Evolutionary conservation across 1,140 invertebrate species (phyloP), one percentile per base, ranked within the genome.

Genomic region (Tachypleus tridentatus): DNA sequence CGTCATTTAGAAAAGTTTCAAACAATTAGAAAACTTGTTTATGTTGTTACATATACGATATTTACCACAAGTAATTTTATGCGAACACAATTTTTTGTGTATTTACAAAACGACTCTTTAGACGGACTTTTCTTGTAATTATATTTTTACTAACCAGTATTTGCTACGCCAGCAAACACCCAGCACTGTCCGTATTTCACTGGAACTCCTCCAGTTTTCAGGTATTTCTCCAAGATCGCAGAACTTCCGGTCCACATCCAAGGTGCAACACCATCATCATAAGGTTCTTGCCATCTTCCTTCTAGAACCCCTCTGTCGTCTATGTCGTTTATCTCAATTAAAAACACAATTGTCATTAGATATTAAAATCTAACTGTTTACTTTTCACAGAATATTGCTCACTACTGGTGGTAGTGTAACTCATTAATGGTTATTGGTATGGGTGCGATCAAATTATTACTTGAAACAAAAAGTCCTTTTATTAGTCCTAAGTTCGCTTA

Each of bases 101-200:
- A 29, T 29, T 29, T 29, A 29, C 29, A 29, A 29, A 2, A 29
- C 29, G 29, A 29, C 29, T 29, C 29, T 29, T 29, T 29, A 29
- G 0, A 29, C 29, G 29, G 29, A 29, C 29, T 29, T 29, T 29
- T 29, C 29, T 29, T 29, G 29, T 29, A 29, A 29, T 29, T 29
- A 29, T 29, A 29, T 29, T 29, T 59, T 59, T 29, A 74, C 78
- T 78, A 78, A 69, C 67, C 64, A 4, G 71, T 92, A 0, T 91
- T 88, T 11, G 92, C 74, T 4, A 95, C 86, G 6, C 91, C 92
- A 48, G 91, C 84, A 74, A 93, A 97, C 1, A 96, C 90, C 92
- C 92, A 97, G 73, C 92, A 97, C 71, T 97, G 93, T 0, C 88
- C 93, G 73, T 87, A 97, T 75, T 92, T 92, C 0, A 96, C 91